Conservation (phyloP, 2,888 invertebrate genomes). For the Drosophila acutilabella region DNA sequence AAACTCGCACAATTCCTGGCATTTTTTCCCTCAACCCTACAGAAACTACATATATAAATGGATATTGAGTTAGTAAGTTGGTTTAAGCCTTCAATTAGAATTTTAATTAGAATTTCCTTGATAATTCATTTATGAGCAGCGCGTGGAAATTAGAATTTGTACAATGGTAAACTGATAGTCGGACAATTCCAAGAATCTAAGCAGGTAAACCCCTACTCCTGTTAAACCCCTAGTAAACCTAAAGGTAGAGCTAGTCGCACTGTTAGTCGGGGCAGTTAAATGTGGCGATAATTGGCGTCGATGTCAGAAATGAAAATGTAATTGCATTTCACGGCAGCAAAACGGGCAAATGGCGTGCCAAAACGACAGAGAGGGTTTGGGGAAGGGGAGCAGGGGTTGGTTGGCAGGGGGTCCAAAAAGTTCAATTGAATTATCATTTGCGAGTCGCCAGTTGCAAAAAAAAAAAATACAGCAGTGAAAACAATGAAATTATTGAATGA, state of each 20-base stretch:
- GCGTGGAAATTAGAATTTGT: slow-evolving; percentile 17
- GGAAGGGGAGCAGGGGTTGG: neutral
- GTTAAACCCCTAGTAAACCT: neutral
- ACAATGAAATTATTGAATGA: slow-evolving; percentile 78
- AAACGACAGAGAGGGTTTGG: slow-evolving; percentile 2
- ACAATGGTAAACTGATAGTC: slow-evolving; percentile 17
- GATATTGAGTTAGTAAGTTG: slow-evolving; percentile 30
- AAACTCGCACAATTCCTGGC: neutral
- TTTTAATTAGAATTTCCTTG: slow-evolving; percentile 35
- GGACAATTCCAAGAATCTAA: slow-evolving; percentile 36
- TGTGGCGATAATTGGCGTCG: slow-evolving; percentile 58
- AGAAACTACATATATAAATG: slow-evolving; percentile 3
- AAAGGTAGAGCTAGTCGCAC: neutral
- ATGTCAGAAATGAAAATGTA: slow-evolving; percentile 57
- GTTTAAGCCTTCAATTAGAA: slow-evolving; percentile 21
- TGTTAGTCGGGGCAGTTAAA: slow-evolving; percentile 38
- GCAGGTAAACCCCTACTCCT: neutral
- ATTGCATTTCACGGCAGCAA: slow-evolving; percentile 56
- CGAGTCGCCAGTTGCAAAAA: slow-evolving; percentile 40
- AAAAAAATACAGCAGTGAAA: slow-evolving; percentile 27
- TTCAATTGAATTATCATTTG: slow-evolving; percentile 72
- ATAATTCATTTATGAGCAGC: slow-evolving; percentile 19
- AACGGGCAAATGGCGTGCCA: slow-evolving; percentile 64
- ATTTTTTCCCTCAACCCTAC: neutral
- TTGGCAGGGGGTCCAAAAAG: slow-evolving; percentile 17